A percentile compares a stretch with the other conserved stretches of the same genome.
phyloP scores from a whole-genome alignment of 2,888 invertebrate species.

The Eilema caniola region DNA sequence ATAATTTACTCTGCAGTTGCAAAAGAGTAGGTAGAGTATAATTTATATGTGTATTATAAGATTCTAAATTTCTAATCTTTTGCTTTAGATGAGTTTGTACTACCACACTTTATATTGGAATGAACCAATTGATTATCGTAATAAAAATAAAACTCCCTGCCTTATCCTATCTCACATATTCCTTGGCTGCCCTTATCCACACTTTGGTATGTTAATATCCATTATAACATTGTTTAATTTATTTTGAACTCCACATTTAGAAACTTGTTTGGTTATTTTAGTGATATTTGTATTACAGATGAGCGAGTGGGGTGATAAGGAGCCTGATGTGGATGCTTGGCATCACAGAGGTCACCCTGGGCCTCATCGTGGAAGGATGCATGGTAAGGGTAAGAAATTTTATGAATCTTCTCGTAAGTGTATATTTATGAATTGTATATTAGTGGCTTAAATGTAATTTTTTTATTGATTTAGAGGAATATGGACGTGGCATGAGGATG shows the following conservation, averaged over 20 bases:
- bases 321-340: constrained; percentile 81
- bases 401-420: not conserved
- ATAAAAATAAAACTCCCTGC: constrained; percentile 73
- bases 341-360: constrained; percentile 81
- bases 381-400: constrained; percentile 60
- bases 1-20: not conserved
- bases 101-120: constrained; percentile 74
- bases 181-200: constrained; percentile 84
- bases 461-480: constrained; percentile 68
- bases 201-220: constrained; percentile 76
- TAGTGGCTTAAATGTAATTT: not conserved
- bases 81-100: constrained; percentile 76
- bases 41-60: not conserved
- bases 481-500: constrained; percentile 78
- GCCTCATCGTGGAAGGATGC: constrained; percentile 82
- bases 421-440: not conserved
- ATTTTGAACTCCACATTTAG: not conserved
- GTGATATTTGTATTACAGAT: constrained; percentile 66
- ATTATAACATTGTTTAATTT: constrained; percentile 24
- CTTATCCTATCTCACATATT: constrained; percentile 82
- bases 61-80: constrained; percentile 45
- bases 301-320: constrained; percentile 85
- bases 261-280: not conserved
- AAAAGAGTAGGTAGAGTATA: not conserved
- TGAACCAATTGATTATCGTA: constrained; percentile 80